Evolutionary conservation across 1,140 invertebrate species (phyloP).

Genomic region (Chironomus tepperi): DNA sequence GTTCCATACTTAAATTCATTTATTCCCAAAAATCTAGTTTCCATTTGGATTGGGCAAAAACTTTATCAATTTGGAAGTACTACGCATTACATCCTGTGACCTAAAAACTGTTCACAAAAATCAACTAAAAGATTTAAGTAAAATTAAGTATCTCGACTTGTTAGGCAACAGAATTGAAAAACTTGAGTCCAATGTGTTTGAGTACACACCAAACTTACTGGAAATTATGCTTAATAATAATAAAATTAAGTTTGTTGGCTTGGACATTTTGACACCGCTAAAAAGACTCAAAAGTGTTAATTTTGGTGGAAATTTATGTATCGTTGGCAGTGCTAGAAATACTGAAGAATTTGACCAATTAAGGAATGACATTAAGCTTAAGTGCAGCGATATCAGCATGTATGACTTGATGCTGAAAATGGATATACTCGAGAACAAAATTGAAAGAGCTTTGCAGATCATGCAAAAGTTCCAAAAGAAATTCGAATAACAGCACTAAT

Average conservation of each 20-base stretch:
- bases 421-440: neutral
- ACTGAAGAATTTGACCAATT: neutral
- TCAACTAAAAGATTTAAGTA: neutral
- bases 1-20: neutral
- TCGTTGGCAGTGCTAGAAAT: neutral
- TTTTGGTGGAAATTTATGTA: neutral
- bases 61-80: neutral
- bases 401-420: neutral
- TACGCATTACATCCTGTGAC: neutral
- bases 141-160: neutral
- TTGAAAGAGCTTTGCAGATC: neutral
- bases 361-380: neutral
- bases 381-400: conserved; percentile 7
- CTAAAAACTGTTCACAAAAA: neutral
- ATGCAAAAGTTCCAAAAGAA: neutral
- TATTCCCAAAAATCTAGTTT: neutral
- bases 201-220: neutral
- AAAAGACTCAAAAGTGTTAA: neutral
- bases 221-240: neutral
- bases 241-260: neutral
- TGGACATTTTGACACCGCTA: neutral
- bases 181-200: neutral
- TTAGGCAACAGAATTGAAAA: conserved; percentile 5
- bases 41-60: neutral
- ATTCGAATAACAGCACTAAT: too few species aligned